Evolutionary conservation across 1,140 invertebrate genomes (phyloP), one percentile per base, ranked within the genome.

Genomic region (Bombus polaris): DNA sequence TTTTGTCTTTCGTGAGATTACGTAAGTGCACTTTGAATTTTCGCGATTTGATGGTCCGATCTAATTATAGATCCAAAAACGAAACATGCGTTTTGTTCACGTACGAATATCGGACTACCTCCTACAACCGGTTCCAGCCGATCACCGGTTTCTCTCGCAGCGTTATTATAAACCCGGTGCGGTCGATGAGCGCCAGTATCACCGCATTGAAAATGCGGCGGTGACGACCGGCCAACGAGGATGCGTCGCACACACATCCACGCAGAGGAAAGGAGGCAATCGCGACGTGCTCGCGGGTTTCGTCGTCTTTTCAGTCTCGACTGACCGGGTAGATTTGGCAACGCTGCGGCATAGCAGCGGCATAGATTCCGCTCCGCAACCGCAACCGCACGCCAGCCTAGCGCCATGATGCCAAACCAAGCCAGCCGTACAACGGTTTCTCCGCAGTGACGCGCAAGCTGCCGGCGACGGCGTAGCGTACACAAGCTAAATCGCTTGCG

Each of bases 301-400:
- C 88, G 75, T 57, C 86, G 89, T 78, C 73, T 89, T 78, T 89
- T 87, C 76, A 70, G 66, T 42, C 83, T 73, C 75, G 65, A 35
- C 39, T 53, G 74, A 57, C 85, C 44, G 66, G 73, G 73, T 68
- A 74, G 85, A 87, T 90, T 82, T 91, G 90, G 91, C 88, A 89
- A 89, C 87, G 81, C 87, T 83, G 90, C 87, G 75, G 86, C 73
- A 82, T 90, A 92, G 91, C 92, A 88, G 79, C 89, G 91, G 93
- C 90, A 89, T 92, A 87, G 89, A 93, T 94, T 93, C 93, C 93
- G 93, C 92, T 92, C 92, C 92, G 93, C 92, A 93, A 90, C 89
- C 93, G 93, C 93, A 94, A 91, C 92, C 92, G 91, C 88, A 91
- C 87, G 86, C 83, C 83, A 85, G 89, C 88, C 88, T 92, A 73